Percentiles rank a stretch among this genome's conserved stretches.
phyloP scores from a whole-genome alignment of 1,140 invertebrate genomes.

The Cepaea nemoralis region DNA sequence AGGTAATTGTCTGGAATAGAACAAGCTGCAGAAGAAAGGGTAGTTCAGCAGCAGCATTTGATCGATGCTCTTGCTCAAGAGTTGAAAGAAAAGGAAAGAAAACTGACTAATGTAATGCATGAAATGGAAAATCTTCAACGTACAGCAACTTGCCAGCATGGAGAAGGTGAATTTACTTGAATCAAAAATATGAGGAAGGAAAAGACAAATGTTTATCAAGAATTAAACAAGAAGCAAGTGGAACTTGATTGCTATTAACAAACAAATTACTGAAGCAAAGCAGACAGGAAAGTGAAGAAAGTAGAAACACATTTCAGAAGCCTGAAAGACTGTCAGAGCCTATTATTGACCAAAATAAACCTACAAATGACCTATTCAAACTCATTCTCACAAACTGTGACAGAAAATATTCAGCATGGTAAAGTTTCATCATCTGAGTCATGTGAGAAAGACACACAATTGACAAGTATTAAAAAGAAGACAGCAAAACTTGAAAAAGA shows the following conservation, averaged over 20 bases:
- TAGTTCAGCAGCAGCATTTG: slow-evolving; percentile 51
- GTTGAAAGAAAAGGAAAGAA: slow-evolving; percentile 46
- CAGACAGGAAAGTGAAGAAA: slow-evolving; percentile 29
- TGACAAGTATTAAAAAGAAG: slow-evolving; percentile 21
- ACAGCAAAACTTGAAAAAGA: slow-evolving; percentile 44
- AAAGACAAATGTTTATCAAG: neutral
- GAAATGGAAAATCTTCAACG: slow-evolving; percentile 19
- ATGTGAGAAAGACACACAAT: slow-evolving; percentile 32
- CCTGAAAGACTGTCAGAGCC: neutral
- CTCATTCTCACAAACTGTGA: neutral
- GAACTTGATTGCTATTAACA: slow-evolving; percentile 51
- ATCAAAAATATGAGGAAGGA: slow-evolving; percentile 5
- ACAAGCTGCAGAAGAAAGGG: slow-evolving; percentile 50
- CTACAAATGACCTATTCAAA: neutral
- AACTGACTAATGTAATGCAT: slow-evolving; percentile 32
- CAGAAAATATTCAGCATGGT: neutral
- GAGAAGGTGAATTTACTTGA: slow-evolving; percentile 11
- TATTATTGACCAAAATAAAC: neutral
- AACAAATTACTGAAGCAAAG: slow-evolving; percentile 44
- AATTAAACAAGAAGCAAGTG: slow-evolving; percentile 37
- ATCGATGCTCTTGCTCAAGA: slow-evolving; percentile 47
- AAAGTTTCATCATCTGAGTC: neutral
- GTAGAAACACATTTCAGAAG: neutral
- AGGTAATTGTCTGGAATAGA: slow-evolving; percentile 55
- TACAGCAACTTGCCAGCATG: neutral